phyloP scores from a whole-genome alignment of 2,113 vertebrate species.

The Passer domesticus region DNA sequence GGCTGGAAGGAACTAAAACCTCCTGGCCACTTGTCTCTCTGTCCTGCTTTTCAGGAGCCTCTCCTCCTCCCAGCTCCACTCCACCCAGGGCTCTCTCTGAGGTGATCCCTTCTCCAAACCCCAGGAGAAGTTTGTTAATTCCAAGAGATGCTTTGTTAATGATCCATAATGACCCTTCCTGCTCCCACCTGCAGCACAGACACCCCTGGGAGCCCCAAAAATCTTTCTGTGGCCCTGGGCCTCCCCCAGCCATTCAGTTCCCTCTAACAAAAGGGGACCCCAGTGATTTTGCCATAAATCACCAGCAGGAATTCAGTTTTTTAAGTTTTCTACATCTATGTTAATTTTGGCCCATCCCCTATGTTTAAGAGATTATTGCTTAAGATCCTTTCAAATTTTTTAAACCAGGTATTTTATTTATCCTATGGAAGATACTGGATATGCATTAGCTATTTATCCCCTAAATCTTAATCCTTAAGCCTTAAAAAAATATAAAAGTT shows the following conservation, averaged over 20 bases:
- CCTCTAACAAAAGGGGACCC: neutral
- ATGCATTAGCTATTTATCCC: neutral
- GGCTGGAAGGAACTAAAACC: neutral
- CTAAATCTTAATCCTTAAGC: neutral
- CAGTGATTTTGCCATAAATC: neutral
- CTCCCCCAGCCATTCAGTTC: neutral
- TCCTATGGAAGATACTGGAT: neutral
- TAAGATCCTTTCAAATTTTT: neutral
- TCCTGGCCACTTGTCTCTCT: neutral
- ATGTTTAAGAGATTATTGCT: neutral
- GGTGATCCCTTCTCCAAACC: neutral
- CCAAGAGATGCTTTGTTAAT: neutral
- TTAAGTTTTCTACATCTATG: neutral
- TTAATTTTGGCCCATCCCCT: neutral
- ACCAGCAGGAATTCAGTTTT: neutral
- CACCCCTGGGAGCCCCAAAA: neutral
- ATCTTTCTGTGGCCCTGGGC: neutral
- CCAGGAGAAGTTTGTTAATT: neutral
- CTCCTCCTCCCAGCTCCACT: neutral
- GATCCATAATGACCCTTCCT: accelerated
- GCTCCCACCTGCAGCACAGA: neutral
- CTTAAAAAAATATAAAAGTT: neutral
- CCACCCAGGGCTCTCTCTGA: neutral
- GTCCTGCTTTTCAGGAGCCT: neutral
- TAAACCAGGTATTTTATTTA: neutral